phyloP scores from a whole-genome alignment of 1,140 invertebrate genomes.

The Araneus ventricosus region DNA sequence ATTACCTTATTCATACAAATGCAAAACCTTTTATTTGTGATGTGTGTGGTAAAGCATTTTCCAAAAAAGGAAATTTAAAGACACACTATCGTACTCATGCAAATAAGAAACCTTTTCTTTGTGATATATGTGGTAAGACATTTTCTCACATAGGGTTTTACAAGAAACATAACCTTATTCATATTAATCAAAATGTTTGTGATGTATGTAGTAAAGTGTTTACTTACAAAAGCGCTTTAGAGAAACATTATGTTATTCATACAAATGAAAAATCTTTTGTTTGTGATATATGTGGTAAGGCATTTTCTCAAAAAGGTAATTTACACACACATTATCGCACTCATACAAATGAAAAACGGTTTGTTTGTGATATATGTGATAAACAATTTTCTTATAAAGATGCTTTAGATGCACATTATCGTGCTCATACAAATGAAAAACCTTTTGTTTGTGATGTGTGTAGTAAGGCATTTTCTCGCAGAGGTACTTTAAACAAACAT shows the following conservation, averaged over 20 bases:
- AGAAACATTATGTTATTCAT: conserved; percentile 84
- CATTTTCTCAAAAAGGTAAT: conserved; percentile 83
- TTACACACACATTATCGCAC: conserved; percentile 87
- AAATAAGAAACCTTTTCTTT: conserved; percentile 83
- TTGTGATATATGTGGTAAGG: conserved; percentile 80
- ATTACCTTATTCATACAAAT: conserved; percentile 87
- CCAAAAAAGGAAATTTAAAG: conserved; percentile 85
- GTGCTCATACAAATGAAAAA: conserved; percentile 86
- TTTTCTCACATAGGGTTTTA: too few relatives aligned
- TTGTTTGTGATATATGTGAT: conserved; percentile 87
- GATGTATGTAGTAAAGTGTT: neutral
- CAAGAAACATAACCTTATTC: too few relatives aligned
- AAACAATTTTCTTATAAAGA: conserved; percentile 79
- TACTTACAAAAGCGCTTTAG: neutral
- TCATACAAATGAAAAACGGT: conserved; percentile 87
- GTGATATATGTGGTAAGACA: neutral
- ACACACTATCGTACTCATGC: conserved; percentile 88
- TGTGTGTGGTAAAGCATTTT: conserved; percentile 77
- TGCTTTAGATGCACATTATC: conserved; percentile 82
- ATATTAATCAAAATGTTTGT: neutral
- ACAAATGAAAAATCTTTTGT: conserved; percentile 85
- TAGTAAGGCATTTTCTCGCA: conserved; percentile 87
- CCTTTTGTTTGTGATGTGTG: conserved; percentile 78
- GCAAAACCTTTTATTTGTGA: conserved; percentile 83
- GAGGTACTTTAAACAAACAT: conserved; percentile 86